These are phyloP conservation scores for Poicephalus meyeri DNA, from an alignment of 2,113 vertebrate genomes.

Conservation along the genomic window DNA sequence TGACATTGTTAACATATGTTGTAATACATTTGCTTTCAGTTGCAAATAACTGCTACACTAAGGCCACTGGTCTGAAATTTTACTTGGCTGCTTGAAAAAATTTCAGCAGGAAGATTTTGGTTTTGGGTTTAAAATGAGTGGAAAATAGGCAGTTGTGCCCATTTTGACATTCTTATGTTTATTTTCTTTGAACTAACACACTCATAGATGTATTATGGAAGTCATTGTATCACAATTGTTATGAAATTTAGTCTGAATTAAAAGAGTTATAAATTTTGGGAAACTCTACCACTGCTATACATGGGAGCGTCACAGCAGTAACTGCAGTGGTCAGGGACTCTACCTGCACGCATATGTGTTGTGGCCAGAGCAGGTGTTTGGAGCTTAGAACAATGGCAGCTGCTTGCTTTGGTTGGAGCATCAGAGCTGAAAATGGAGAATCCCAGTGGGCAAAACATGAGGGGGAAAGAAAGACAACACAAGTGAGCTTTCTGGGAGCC, in stretches of 20 bases:
- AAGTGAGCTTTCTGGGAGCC: neutral
- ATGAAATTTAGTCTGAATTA: neutral
- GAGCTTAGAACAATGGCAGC: neutral
- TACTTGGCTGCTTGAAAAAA: neutral
- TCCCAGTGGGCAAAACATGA: neutral
- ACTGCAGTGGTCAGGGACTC: too few relatives aligned
- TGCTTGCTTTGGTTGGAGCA: neutral
- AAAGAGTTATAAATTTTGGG: neutral
- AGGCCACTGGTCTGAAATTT: neutral
- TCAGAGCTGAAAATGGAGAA: neutral
- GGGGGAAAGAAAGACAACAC: too few relatives aligned
- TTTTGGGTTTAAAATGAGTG: neutral
- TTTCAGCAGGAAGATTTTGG: neutral
- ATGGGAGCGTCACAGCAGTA: neutral
- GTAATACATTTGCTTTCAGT: neutral
- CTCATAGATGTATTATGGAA: neutral
- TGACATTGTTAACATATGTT: neutral
- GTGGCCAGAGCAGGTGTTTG: neutral
- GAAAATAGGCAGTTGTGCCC: neutral
- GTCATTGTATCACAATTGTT: neutral
- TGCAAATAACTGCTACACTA: neutral
- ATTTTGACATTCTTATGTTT: neutral
- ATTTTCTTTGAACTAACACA: neutral
- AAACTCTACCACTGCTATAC: neutral
- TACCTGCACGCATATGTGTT: rapidly evolving